Conservation (phyloP, 2,113 vertebrate genomes). For the Spea bombifrons region DNA sequence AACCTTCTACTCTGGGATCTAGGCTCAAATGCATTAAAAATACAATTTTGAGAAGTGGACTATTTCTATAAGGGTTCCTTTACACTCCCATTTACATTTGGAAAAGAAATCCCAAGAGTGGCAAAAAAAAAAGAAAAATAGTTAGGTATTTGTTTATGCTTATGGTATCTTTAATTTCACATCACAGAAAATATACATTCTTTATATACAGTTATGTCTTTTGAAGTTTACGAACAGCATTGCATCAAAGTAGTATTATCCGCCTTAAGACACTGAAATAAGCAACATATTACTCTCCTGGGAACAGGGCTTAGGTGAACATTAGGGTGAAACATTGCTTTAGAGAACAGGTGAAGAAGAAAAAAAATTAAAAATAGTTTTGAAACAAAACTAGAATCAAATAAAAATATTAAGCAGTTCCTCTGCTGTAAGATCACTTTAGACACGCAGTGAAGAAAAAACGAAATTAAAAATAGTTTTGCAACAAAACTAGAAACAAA, state of each 20-base stretch:
- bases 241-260: not conserved
- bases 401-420: not conserved
- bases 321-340: conserved; percentile 22
- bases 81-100: too few relatives aligned
- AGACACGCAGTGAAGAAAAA: conserved; percentile 33
- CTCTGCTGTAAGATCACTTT: conserved; percentile 42
- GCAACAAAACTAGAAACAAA: conserved; percentile 30
- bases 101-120: too few relatives aligned
- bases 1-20: too few relatives aligned
- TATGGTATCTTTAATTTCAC: conserved; percentile 40
- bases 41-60: too few relatives aligned
- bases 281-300: conserved; percentile 26
- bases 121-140: too few relatives aligned
- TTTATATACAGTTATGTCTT: conserved; percentile 47
- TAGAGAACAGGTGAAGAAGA: conserved; percentile 11
- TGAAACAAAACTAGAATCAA: not conserved
- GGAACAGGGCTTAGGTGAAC: conserved; percentile 25
- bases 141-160: conserved; percentile 15
- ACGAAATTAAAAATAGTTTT: conserved; percentile 27
- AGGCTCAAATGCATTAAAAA: too few relatives aligned
- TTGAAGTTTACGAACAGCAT: not conserved
- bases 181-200: conserved; percentile 22
- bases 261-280: conserved; percentile 21
- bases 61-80: too few relatives aligned
- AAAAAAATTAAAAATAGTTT: not conserved